Evolutionary conservation across 1,140 invertebrate species (phyloP).

Genomic region (Hormaphis cornu): DNA sequence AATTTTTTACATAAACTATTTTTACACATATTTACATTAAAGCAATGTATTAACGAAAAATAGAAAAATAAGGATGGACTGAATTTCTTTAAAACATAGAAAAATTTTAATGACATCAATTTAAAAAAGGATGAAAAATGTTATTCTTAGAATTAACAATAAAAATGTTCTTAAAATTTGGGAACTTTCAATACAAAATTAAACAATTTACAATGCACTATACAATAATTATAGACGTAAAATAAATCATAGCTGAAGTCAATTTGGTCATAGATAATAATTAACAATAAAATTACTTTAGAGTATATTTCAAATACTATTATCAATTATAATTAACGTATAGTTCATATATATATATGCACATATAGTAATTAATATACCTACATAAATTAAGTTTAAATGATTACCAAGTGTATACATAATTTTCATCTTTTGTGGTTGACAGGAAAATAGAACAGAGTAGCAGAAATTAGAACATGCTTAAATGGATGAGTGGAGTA

Average conservation of each 20-base stretch:
- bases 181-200: slow-evolving; percentile 25
- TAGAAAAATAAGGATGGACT: neutral
- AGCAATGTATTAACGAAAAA: slow-evolving; percentile 6
- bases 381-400: no score
- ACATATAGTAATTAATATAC: no score
- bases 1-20: slow-evolving; percentile 18
- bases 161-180: neutral
- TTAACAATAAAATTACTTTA: slow-evolving; percentile 1
- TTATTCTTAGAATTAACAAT: slow-evolving; percentile 28
- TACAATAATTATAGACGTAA: neutral
- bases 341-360: no score
- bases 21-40: slow-evolving; percentile 16
- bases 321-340: neutral
- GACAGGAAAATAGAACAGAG: no score
- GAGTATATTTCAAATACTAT: neutral
- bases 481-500: no score
- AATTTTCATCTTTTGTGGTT: no score
- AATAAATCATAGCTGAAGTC: slow-evolving; percentile 1
- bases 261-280: neutral
- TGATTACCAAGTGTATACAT: no score
- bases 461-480: no score
- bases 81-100: slow-evolving; percentile 17
- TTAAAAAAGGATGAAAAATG: neutral
- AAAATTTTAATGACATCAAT: slow-evolving; percentile 11
- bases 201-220: neutral